phyloP scores from a whole-genome alignment of 2,113 vertebrate genomes.

The Grus americana region DNA sequence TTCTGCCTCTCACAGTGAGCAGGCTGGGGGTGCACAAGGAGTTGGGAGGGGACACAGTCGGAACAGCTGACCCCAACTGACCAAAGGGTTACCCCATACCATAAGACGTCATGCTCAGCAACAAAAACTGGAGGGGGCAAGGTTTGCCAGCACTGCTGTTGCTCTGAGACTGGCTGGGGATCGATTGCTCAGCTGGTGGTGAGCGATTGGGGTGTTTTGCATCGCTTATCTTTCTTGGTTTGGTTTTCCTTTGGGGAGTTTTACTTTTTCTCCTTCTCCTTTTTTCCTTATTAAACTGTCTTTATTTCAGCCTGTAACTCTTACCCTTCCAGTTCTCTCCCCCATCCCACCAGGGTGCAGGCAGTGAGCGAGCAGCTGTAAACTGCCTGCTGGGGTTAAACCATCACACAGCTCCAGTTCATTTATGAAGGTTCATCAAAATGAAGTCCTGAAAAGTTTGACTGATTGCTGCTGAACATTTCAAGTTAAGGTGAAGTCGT shows the following conservation, averaged over 20 bases:
- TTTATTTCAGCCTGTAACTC: not conserved
- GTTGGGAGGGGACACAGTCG: not conserved
- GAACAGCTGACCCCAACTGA: not conserved
- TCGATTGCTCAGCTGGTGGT: accelerated
- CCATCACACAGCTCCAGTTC: not conserved
- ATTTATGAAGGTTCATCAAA: not conserved
- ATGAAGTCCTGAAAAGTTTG: not conserved
- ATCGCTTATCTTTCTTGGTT: not conserved
- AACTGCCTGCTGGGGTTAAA: not conserved
- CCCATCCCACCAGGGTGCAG: not conserved
- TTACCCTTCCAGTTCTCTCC: not conserved
- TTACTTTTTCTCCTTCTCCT: not conserved
- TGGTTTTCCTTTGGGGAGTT: not conserved
- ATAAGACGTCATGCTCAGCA: accelerated
- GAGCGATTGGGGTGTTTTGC: not conserved
- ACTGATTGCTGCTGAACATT: not conserved
- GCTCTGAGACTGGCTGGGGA: not conserved
- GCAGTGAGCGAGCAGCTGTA: accelerated
- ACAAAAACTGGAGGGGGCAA: not conserved
- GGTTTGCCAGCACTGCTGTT: not conserved
- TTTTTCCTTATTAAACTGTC: not conserved
- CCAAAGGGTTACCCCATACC: not conserved
- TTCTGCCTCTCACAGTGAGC: not conserved
- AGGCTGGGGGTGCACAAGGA: not conserved
- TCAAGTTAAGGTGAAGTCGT: not conserved